Evolutionary conservation across 2,797 vertebrate genomes (phyloP).

Genomic region (Tangara arthus): DNA sequence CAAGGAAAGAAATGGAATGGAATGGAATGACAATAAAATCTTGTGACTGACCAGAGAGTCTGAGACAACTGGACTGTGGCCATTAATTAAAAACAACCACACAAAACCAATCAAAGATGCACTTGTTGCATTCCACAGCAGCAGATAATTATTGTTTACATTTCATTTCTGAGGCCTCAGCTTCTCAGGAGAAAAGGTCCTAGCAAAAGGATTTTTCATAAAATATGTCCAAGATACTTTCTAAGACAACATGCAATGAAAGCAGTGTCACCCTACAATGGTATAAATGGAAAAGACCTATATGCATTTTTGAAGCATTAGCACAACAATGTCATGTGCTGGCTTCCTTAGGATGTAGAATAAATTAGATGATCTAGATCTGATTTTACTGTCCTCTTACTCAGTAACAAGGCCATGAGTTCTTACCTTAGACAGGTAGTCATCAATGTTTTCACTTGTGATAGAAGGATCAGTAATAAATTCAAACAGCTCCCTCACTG

Average conservation of each 20-base stretch:
- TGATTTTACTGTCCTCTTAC: not conserved
- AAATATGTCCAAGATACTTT: not conserved
- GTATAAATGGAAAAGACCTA: not conserved
- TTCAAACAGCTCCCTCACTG: slow-evolving; percentile 91
- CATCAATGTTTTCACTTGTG: slow-evolving; percentile 85
- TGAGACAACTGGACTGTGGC: too few species aligned
- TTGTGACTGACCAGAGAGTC: too few species aligned
- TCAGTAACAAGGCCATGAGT: not conserved
- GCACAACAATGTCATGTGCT: not conserved
- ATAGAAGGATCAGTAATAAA: slow-evolving; percentile 92
- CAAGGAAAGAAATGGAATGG: too few species aligned
- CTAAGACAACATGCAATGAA: not conserved
- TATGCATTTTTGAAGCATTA: not conserved
- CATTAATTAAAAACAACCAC: too few species aligned
- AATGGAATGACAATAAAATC: too few species aligned
- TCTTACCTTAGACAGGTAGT: slow-evolving; percentile 87
- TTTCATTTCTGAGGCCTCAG: too few species aligned
- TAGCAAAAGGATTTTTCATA: too few species aligned
- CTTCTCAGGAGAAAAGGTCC: too few species aligned
- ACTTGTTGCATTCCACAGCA: too few species aligned
- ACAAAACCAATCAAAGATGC: too few species aligned
- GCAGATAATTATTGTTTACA: too few species aligned
- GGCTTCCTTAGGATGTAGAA: not conserved
- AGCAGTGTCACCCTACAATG: not conserved
- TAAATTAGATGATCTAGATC: not conserved